Conservation (phyloP, 1,140 invertebrate species). For the Nephila pilipes region DNA sequence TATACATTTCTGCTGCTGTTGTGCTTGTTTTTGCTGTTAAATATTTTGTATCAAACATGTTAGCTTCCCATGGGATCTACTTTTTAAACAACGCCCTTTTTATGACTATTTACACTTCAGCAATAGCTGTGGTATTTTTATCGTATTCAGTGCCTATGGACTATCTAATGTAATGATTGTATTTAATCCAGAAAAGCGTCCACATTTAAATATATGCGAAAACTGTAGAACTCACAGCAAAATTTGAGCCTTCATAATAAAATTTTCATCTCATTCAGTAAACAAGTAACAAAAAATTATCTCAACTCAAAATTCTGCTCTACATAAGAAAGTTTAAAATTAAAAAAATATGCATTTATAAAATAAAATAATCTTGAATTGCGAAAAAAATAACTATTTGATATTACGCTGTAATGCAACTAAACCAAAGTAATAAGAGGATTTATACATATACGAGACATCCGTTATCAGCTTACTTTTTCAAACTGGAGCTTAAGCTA, state of each 20-base stretch:
- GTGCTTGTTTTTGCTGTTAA: slow-evolving; percentile 4
- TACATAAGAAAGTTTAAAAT: no score
- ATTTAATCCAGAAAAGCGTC: background rate
- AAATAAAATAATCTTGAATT: no score
- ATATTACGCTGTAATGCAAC: no score
- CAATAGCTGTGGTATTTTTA: background rate
- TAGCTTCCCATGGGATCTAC: background rate
- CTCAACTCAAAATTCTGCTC: background rate
- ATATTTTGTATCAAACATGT: slow-evolving; percentile 4
- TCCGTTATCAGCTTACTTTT: no score
- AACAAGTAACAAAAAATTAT: background rate
- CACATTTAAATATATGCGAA: background rate
- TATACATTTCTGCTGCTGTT: background rate
- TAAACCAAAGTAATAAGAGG: no score
- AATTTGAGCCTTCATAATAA: background rate
- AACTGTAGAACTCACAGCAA: background rate
- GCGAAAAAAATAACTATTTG: no score
- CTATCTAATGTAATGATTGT: background rate
- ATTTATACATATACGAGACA: no score
- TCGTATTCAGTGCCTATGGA: background rate
- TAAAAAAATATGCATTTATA: no score
- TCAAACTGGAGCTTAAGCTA: no score
- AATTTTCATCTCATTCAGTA: background rate
- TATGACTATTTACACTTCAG: slow-evolving; percentile 7
- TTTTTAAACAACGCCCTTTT: background rate